phyloP scores from a whole-genome alignment of 1,140 invertebrate species.

The Gonatopus flavifemur region DNA sequence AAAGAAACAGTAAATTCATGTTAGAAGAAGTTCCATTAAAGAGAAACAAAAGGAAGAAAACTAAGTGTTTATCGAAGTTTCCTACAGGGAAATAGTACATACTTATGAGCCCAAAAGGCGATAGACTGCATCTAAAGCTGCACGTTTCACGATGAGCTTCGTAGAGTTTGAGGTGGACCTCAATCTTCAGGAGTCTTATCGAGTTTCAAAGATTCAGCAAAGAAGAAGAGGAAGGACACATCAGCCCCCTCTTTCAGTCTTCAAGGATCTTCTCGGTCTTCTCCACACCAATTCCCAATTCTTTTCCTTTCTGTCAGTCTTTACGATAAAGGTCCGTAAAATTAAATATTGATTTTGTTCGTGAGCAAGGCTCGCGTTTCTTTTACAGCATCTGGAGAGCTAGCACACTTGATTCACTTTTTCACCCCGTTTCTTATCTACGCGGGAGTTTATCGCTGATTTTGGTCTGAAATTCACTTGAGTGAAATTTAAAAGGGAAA shows the following conservation, averaged over 20 bases:
- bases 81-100: constrained; percentile 12
- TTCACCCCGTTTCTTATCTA: too few relatives aligned
- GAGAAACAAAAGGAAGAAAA: constrained; percentile 7
- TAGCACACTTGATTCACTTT: too few relatives aligned
- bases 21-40: too few relatives aligned
- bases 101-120: constrained; percentile 1
- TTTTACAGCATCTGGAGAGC: too few relatives aligned
- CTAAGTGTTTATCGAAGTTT: constrained; percentile 18
- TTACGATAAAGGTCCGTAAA: constrained; percentile 26
- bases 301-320: too few relatives aligned
- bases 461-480: constrained; percentile 26
- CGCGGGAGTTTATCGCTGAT: constrained; percentile 28
- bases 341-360: constrained; percentile 37
- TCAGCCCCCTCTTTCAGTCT: constrained; percentile 2
- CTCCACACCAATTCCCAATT: too few relatives aligned
- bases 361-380: constrained; percentile 1
- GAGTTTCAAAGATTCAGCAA: constrained; percentile 28
- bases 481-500: constrained; percentile 16
- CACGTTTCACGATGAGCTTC: neutral
- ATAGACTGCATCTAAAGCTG: constrained; percentile 16
- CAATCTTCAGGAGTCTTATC: constrained; percentile 19
- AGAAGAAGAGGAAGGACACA: constrained; percentile 7
- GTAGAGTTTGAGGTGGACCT: too few relatives aligned
- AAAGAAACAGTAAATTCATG: too few relatives aligned
- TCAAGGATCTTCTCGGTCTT: neutral